A percentile compares a stretch with the other conserved stretches of the same genome.
Evolutionary conservation across 1,140 invertebrate genomes (phyloP).

Genomic region (Rhagoletis pomonella): DNA sequence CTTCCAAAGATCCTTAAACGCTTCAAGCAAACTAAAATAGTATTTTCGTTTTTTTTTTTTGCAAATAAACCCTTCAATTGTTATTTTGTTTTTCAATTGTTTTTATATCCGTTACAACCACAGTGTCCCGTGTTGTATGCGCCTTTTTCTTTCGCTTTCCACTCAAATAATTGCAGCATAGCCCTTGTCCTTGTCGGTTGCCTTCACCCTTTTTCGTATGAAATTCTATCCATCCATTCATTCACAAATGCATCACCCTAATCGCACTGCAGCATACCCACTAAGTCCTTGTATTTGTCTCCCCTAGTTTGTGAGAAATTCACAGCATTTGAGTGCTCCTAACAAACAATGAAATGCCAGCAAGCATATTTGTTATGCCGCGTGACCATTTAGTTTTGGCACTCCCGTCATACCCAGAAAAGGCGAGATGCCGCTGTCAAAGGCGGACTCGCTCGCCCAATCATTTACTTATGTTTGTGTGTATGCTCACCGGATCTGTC

Average conservation of each 20-base stretch:
- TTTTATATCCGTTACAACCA: not conserved
- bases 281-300: not conserved
- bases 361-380: slow-evolving; percentile 44
- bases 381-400: slow-evolving; percentile 50
- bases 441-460: not conserved
- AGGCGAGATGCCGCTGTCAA: not conserved
- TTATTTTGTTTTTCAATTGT: not conserved
- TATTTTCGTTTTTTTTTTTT: not conserved
- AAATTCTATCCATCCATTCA: not conserved
- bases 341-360: not conserved
- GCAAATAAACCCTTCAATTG: slow-evolving; percentile 2
- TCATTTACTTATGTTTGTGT: not conserved
- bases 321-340: slow-evolving; percentile 3
- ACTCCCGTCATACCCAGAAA: not conserved
- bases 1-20: slow-evolving; percentile 3
- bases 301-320: slow-evolving; percentile 30
- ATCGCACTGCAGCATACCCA: not conserved
- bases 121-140: not conserved
- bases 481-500: not conserved
- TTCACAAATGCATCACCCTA: not conserved
- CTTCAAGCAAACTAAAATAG: not conserved
- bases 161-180: not conserved
- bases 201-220: slow-evolving; percentile 6
- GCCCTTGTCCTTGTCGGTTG: not conserved
- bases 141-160: not conserved